Conservation (phyloP, 2,888 invertebrate genomes). For the Stegophylla sp. region DNA sequence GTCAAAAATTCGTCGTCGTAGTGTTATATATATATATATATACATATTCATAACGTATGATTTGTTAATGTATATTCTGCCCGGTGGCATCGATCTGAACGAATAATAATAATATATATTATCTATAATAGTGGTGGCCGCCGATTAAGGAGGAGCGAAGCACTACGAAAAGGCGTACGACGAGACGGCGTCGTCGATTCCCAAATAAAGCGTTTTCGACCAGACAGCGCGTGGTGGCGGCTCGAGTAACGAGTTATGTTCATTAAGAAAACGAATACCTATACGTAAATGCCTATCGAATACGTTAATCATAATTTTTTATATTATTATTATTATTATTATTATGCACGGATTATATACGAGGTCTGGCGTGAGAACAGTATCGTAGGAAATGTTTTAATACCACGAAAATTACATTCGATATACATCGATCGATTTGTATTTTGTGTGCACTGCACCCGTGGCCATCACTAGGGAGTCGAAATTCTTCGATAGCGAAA, state of each 20-base stretch:
- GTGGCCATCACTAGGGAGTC: no score
- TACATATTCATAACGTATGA: not conserved
- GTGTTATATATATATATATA: no score
- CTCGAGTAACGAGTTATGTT: conserved; percentile 2
- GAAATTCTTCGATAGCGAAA: no score
- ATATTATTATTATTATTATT: no score
- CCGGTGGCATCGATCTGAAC: conserved; percentile 26
- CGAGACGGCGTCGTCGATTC: conserved; percentile 22
- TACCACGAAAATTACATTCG: no score
- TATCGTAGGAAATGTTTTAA: no score
- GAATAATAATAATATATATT: conserved; percentile 20
- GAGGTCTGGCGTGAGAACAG: no score
- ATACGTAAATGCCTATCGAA: not conserved
- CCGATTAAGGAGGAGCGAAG: conserved; percentile 12
- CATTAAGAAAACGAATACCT: conserved; percentile 7
- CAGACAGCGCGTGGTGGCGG: no score
- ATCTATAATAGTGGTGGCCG: no score
- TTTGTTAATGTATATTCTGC: conserved; percentile 44
- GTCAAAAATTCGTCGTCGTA: conserved; percentile 32
- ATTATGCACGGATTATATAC: no score
- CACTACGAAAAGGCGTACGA: not conserved
- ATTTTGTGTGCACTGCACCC: no score
- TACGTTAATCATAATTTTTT: not conserved
- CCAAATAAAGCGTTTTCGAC: conserved; percentile 41
- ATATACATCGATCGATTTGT: no score